phyloP scores from a whole-genome alignment of 1,140 invertebrate species.

The Heliconius hermathena region DNA sequence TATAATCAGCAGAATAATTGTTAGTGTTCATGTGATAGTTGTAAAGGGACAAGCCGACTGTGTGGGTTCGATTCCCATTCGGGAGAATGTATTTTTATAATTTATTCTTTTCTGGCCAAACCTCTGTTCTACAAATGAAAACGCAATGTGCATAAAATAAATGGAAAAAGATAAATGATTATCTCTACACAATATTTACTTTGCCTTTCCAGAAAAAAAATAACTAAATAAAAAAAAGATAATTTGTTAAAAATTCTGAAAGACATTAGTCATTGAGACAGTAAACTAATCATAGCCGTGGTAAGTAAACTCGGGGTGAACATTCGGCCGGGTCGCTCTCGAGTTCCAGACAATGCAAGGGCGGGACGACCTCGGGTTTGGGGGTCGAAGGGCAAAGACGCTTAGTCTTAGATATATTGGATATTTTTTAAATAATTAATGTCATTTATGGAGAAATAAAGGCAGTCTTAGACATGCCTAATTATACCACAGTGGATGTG shows the following conservation, averaged over 20 bases:
- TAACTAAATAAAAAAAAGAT: neutral
- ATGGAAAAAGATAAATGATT: too few relatives aligned
- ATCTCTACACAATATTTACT: neutral
- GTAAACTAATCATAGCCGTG: conserved; percentile 20
- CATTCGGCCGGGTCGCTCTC: conserved; percentile 34
- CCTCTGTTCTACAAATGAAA: too few relatives aligned
- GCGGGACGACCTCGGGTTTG: conserved; percentile 30
- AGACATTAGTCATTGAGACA: conserved; percentile 13
- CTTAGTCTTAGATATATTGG: conserved; percentile 16
- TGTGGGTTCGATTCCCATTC: neutral
- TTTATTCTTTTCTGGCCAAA: too few relatives aligned
- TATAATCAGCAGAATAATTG: too few relatives aligned
- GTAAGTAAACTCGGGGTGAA: conserved; percentile 36
- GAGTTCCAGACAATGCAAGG: conserved; percentile 45
- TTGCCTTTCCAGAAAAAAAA: neutral
- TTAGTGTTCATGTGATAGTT: too few relatives aligned
- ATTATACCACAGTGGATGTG: too few relatives aligned
- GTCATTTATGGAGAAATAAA: too few relatives aligned
- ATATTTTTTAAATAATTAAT: neutral
- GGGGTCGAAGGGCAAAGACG: conserved; percentile 40
- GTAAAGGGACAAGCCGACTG: too few relatives aligned
- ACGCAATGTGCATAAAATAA: too few relatives aligned
- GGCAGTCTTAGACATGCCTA: too few relatives aligned
- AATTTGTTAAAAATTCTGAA: neutral
- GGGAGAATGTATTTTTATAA: neutral